These are phyloP conservation scores for Dascillus cervinus DNA, from an alignment of 2,888 invertebrate genomes.

Conservation along the genomic window DNA sequence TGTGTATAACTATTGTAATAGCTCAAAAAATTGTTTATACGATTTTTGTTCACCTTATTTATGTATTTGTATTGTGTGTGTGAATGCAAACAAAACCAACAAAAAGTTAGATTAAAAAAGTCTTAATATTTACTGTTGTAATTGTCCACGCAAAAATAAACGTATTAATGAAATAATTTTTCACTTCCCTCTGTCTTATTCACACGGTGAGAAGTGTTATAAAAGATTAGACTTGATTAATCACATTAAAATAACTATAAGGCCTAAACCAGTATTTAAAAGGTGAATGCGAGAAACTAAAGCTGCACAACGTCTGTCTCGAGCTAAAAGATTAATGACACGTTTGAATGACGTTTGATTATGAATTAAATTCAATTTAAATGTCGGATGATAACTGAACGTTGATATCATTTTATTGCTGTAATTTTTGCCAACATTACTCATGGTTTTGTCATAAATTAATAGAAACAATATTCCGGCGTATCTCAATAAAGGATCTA, in stretches of 20 bases:
- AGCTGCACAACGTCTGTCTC: conserved; percentile 14
- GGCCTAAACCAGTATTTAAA: conserved; percentile 17
- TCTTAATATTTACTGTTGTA: conserved; percentile 46
- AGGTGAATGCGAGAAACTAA: conserved; percentile 19
- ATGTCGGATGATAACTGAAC: conserved; percentile 11
- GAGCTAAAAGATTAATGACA: conserved; percentile 25
- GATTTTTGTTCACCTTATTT: conserved; percentile 39
- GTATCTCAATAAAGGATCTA: no score
- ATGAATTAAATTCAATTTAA: conserved; percentile 28
- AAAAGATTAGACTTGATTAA: no score
- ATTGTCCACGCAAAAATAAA: conserved; percentile 41
- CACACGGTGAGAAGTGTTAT: no score
- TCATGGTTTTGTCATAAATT: conserved; percentile 1
- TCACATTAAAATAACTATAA: no score
- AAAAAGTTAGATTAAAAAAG: no score
- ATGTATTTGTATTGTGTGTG: conserved; percentile 41
- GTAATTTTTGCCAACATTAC: no score
- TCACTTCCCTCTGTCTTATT: no score
- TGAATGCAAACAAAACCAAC: conserved; percentile 37
- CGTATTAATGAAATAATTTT: conserved; percentile 30
- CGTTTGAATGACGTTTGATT: conserved; percentile 26
- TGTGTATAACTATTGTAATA: conserved; percentile 41
- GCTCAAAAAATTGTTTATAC: conserved; percentile 39
- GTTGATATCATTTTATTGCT: conserved; percentile 17
- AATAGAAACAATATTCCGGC: conserved; percentile 2